Conservation (phyloP, 2,888 invertebrate genomes). For the Acrobasis consociella region DNA sequence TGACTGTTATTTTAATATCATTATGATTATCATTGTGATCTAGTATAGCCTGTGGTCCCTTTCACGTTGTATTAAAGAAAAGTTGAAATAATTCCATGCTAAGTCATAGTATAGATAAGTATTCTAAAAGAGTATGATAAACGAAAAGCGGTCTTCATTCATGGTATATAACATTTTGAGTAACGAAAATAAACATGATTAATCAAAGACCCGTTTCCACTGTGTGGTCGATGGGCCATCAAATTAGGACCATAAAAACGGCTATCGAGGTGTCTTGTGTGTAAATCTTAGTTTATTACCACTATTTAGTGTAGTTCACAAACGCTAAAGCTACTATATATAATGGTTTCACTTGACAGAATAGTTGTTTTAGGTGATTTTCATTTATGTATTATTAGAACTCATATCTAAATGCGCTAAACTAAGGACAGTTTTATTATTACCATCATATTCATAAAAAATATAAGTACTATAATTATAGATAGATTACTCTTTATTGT, state of each 20-base stretch:
- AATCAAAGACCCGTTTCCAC: conserved; percentile 11
- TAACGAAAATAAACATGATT: conserved; percentile 16
- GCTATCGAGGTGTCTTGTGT: conserved; percentile 19
- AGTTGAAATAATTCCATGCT: too few species aligned
- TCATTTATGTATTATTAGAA: too few species aligned
- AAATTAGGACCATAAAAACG: conserved; percentile 22
- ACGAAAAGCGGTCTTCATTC: background rate
- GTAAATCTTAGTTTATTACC: conserved; percentile 16
- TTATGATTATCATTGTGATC: too few species aligned
- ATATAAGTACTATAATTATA: too few species aligned
- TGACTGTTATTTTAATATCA: too few species aligned
- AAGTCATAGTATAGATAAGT: background rate
- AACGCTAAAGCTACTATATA: conserved; percentile 1
- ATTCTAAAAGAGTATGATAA: background rate
- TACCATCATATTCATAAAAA: too few species aligned
- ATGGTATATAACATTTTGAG: background rate
- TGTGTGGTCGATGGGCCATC: conserved; percentile 20
- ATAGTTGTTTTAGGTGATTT: background rate
- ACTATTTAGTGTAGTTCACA: conserved; percentile 7
- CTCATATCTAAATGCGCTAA: too few species aligned
- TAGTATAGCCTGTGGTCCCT: too few species aligned
- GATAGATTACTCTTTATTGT: too few species aligned
- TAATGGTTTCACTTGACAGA: background rate
- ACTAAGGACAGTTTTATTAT: too few species aligned
- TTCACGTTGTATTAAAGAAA: too few species aligned